A percentile compares a stretch with the other conserved stretches of the same genome.
Conservation (phyloP, 1,140 invertebrate species). For the Myzus persicae region DNA sequence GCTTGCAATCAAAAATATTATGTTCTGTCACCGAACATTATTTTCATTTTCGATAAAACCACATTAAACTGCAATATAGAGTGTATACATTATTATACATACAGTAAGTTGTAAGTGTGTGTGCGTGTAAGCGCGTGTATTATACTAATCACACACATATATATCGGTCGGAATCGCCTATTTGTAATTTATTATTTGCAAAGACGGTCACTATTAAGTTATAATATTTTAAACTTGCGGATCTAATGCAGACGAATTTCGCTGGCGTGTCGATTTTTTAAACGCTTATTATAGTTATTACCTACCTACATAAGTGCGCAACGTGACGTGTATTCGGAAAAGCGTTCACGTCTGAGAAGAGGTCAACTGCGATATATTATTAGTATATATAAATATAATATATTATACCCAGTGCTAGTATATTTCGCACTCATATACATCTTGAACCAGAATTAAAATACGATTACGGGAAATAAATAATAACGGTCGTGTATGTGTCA, state of each 20-base stretch:
- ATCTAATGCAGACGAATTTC: neutral
- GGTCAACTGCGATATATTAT: neutral
- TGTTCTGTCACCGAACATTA: neutral
- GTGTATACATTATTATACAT: too few relatives aligned
- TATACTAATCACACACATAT: too few relatives aligned
- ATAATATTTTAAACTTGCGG: neutral
- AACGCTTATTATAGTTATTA: neutral
- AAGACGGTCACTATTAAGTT: neutral
- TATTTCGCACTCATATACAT: neutral
- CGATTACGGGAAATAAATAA: neutral
- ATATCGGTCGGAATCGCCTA: neutral
- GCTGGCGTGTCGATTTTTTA: neutral
- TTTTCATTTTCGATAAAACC: too few relatives aligned
- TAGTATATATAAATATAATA: neutral
- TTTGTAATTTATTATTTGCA: neutral
- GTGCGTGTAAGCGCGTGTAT: too few relatives aligned
- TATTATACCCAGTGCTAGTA: neutral
- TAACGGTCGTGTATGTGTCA: neutral
- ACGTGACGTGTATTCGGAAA: neutral
- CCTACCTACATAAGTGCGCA: neutral
- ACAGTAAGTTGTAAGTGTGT: too few relatives aligned
- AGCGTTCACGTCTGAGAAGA: neutral
- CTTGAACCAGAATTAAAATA: neutral
- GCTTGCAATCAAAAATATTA: neutral
- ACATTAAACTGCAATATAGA: too few relatives aligned